Percentiles rank a stretch among this genome's conserved stretches.
These are phyloP conservation scores for Microplitis demolitor DNA, from an alignment of 1,140 invertebrate genomes.

Conservation along the genomic window DNA sequence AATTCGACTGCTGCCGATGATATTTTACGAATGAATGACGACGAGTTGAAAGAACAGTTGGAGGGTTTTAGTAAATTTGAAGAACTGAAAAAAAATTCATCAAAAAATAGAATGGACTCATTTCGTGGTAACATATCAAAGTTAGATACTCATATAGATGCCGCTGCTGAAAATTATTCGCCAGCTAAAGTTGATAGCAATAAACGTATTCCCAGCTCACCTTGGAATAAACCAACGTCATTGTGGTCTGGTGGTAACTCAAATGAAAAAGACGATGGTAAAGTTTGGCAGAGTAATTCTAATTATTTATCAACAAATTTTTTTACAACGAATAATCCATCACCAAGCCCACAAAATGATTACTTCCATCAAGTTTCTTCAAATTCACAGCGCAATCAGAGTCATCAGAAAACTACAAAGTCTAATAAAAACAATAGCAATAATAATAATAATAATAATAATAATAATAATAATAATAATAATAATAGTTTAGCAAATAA, in stretches of 20 bases:
- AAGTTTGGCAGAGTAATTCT: background rate
- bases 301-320: background rate
- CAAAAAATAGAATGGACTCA: conserved; percentile 18
- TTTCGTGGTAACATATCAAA: conserved; percentile 16
- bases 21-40: conserved; percentile 29
- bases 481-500: too few relatives aligned
- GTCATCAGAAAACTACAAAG: too few relatives aligned
- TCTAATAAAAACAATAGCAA: background rate
- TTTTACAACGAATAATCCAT: background rate
- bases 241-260: background rate
- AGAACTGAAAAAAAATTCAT: conserved; percentile 23
- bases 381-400: background rate
- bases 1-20: background rate
- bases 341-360: background rate
- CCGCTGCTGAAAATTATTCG: background rate
- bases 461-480: conserved; percentile 9
- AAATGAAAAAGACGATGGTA: background rate
- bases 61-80: conserved; percentile 33
- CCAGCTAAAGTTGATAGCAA: conserved; percentile 13
- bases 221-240: conserved; percentile 7
- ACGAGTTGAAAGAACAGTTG: conserved; percentile 28
- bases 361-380: background rate
- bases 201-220: background rate
- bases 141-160: background rate
- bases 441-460: background rate